phyloP scores from a whole-genome alignment of 2,113 vertebrate genomes.

The Serinus canaria region DNA sequence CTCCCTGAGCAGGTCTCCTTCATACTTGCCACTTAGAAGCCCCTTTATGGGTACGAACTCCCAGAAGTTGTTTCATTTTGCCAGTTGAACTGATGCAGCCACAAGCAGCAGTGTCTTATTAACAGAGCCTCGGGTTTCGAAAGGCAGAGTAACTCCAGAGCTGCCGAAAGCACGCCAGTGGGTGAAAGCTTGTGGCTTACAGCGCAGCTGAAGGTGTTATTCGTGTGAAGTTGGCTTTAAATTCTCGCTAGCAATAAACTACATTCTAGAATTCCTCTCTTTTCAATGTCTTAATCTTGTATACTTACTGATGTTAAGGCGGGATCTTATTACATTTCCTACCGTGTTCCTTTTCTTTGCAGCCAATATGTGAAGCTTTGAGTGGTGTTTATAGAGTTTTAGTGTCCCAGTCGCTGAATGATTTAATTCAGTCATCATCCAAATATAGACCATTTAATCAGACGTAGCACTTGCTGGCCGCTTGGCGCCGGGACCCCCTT shows the following conservation, averaged over 20 bases:
- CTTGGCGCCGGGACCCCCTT: neutral
- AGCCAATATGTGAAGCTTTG: neutral
- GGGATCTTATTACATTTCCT: neutral
- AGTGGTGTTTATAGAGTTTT: neutral
- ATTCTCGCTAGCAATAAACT: neutral
- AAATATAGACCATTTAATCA: conserved; percentile 22
- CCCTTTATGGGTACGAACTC: neutral
- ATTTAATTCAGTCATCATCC: neutral
- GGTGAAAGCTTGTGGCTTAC: neutral
- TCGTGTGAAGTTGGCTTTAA: neutral
- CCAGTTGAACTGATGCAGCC: neutral
- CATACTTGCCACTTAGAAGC: fast-evolving
- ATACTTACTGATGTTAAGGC: neutral
- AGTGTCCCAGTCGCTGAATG: neutral
- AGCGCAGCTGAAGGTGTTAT: neutral
- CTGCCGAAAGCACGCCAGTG: neutral
- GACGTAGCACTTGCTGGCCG: neutral
- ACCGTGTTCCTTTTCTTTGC: neutral
- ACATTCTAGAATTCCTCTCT: neutral
- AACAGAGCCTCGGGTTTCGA: fast-evolving
- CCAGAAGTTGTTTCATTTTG: neutral
- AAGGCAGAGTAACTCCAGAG: neutral
- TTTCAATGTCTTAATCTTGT: neutral
- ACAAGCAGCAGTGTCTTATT: neutral
- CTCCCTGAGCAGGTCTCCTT: neutral